Percentiles rank a stretch among this genome's conserved stretches.
These are phyloP conservation scores for Champsocephalus gunnari DNA, from an alignment of 2,797 vertebrate species.

Conservation along the genomic window DNA sequence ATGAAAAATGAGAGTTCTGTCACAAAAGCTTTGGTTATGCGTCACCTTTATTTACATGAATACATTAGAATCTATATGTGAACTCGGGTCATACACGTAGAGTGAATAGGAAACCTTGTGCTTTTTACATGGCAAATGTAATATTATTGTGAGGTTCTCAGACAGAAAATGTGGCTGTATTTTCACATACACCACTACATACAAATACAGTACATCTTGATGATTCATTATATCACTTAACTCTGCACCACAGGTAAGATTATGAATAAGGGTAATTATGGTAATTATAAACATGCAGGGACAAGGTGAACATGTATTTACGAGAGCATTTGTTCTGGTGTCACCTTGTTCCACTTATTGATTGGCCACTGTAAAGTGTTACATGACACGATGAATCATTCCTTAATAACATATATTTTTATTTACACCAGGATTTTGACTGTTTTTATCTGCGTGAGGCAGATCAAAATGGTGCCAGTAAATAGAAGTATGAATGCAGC, in stretches of 20 bases:
- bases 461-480: neutral
- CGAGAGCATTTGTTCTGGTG: neutral
- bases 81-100: neutral
- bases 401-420: neutral
- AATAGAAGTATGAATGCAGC: conserved; percentile 1
- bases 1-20: conserved; percentile 57
- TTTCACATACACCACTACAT: neutral
- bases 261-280: conserved; percentile 1
- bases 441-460: neutral
- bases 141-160: neutral
- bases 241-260: neutral
- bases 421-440: neutral
- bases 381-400: neutral
- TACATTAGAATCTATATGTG: too few relatives aligned
- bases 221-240: neutral
- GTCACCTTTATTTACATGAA: neutral
- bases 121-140: neutral
- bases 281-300: neutral
- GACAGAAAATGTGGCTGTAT: neutral
- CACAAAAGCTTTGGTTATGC: conserved; percentile 25
- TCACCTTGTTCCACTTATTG: neutral
- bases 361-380: too few relatives aligned
- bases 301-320: conserved; percentile 6
- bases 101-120: neutral
- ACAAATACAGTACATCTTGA: neutral